phyloP scores from a whole-genome alignment of 2,797 vertebrate species.

The Melanotaenia parkinsoni region DNA sequence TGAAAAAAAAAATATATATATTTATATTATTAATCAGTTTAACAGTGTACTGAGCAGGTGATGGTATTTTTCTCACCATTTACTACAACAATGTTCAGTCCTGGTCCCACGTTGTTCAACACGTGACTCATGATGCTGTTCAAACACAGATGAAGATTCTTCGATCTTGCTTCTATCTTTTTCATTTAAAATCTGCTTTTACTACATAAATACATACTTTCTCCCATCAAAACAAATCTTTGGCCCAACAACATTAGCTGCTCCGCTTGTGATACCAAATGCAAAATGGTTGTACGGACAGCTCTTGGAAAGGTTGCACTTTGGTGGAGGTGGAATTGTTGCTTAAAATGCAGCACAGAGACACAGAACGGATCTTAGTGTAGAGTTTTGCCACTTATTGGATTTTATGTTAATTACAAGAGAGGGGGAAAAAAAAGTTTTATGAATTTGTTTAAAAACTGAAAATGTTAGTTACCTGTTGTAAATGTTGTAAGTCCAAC shows the following conservation, averaged over 20 bases:
- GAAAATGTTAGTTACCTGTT: slow-evolving; percentile 17
- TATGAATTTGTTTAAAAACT: background rate
- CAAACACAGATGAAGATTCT: slow-evolving; percentile 30
- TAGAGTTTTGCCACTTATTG: background rate
- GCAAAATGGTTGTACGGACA: slow-evolving; percentile 82
- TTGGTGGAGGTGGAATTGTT: slow-evolving; percentile 13
- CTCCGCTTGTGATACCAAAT: slow-evolving; percentile 86
- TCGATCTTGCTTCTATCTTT: background rate
- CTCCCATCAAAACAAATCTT: slow-evolving; percentile 87
- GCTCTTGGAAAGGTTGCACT: slow-evolving; percentile 79
- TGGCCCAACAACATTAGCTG: slow-evolving; percentile 88
- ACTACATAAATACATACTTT: slow-evolving; percentile 76
- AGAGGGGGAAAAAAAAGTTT: background rate
- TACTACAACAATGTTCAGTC: slow-evolving; percentile 88
- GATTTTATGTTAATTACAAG: background rate
- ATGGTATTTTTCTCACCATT: slow-evolving; percentile 83
- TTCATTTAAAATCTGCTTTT: background rate
- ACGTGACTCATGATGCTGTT: slow-evolving; percentile 88
- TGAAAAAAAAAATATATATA: background rate
- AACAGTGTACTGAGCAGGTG: too few species aligned
- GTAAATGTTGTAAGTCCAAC: background rate
- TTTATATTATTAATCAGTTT: background rate
- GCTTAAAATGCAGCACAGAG: slow-evolving; percentile 38
- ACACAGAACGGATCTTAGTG: background rate
- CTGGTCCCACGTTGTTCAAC: slow-evolving; percentile 87